These are phyloP conservation scores for Sphaeramia orbicularis DNA, from an alignment of 2,797 vertebrate species.

Conservation along the genomic window DNA sequence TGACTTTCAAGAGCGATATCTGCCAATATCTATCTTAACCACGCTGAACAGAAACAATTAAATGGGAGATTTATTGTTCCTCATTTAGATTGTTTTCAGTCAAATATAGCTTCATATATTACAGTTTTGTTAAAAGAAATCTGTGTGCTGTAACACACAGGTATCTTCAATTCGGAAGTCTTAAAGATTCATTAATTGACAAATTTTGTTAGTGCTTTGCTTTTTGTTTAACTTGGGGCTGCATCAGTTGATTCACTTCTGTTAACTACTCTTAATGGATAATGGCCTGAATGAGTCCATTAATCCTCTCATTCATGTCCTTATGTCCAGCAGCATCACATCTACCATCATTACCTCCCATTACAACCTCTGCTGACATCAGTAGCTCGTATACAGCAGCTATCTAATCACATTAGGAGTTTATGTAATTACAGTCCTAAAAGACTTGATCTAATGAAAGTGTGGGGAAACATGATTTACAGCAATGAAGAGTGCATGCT, in stretches of 20 bases:
- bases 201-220: constrained; percentile 26
- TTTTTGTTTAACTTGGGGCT: constrained; percentile 47
- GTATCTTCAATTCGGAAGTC: constrained; percentile 5
- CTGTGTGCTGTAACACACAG: constrained; percentile 2
- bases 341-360: constrained; percentile 71
- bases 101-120: constrained; percentile 36
- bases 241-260: constrained; percentile 47
- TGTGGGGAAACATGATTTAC: constrained; percentile 25
- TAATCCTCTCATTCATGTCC: constrained; percentile 73
- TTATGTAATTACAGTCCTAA: constrained; percentile 55
- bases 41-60: constrained; percentile 57
- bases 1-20: constrained; percentile 38
- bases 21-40: constrained; percentile 45
- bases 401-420: constrained; percentile 67
- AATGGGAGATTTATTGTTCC: constrained; percentile 59
- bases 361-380: constrained; percentile 64
- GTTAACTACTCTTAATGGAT: constrained; percentile 66
- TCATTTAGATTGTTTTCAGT: constrained; percentile 49
- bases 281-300: constrained; percentile 71
- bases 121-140: constrained; percentile 21
- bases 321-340: constrained; percentile 72
- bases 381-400: constrained; percentile 55
- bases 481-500: constrained; percentile 20
- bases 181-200: constrained; percentile 22
- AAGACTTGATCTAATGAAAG: constrained; percentile 49